Evolutionary conservation across 1,140 invertebrate genomes (phyloP).

Genomic region (Philotrypesis tridentata): DNA sequence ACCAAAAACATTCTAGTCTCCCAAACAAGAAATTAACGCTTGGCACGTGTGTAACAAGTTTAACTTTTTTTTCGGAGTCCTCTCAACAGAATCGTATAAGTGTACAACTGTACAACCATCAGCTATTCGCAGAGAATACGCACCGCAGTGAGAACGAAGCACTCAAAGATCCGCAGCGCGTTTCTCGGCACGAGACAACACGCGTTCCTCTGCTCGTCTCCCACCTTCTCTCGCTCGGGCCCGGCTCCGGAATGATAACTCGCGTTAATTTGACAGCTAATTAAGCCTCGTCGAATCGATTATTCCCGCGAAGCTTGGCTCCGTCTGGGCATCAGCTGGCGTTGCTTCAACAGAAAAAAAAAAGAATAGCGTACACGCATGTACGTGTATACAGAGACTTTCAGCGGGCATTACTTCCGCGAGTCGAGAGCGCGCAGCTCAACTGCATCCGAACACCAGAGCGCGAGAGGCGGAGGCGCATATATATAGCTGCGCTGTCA

Average conservation of each 20-base stretch:
- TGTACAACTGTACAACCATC: too few species aligned
- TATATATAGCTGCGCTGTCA: background rate
- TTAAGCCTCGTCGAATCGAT: constrained; percentile 64
- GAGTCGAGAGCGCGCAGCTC: background rate
- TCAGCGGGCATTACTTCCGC: background rate
- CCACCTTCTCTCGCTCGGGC: background rate
- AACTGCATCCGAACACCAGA: background rate
- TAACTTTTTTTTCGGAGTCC: too few species aligned
- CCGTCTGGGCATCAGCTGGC: constrained; percentile 39
- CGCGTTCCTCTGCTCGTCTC: background rate
- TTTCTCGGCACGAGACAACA: background rate
- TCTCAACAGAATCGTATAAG: too few species aligned
- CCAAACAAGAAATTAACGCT: too few species aligned
- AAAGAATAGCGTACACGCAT: too few species aligned
- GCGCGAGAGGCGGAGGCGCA: background rate
- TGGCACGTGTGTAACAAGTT: too few species aligned
- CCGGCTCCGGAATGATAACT: constrained; percentile 59
- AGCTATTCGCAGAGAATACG: too few species aligned
- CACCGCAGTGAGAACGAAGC: background rate
- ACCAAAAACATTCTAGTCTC: too few species aligned
- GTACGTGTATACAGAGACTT: background rate
- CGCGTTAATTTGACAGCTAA: constrained; percentile 66
- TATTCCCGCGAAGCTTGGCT: constrained; percentile 57
- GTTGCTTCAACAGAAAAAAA: too few species aligned
- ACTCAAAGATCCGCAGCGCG: background rate